Conservation (phyloP, 2,797 vertebrate species). For the Cyclura pinguis region DNA sequence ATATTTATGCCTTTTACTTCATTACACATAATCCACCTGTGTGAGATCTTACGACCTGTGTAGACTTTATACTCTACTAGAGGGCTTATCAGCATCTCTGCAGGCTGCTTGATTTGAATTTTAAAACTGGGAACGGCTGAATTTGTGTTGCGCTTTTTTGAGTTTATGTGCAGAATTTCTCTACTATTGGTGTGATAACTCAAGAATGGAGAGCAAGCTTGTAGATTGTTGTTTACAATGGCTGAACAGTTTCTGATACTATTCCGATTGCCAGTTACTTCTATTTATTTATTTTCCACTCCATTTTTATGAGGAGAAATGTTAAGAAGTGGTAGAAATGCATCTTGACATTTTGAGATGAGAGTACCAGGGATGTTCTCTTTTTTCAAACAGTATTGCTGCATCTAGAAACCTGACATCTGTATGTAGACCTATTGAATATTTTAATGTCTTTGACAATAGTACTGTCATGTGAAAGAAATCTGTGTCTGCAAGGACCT, state of each 20-base stretch:
- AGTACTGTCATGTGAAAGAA: neutral
- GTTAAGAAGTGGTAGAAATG: constrained; percentile 8
- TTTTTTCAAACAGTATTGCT: neutral
- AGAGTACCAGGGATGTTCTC: neutral
- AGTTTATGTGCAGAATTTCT: constrained; percentile 68
- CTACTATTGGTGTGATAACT: constrained; percentile 68
- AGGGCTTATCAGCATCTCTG: constrained; percentile 87
- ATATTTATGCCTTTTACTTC: constrained; percentile 84
- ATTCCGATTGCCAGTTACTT: constrained; percentile 52
- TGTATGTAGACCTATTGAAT: neutral
- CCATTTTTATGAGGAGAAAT: constrained; percentile 6
- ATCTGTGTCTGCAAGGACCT: neutral
- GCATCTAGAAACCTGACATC: neutral
- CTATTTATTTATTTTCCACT: constrained; percentile 2
- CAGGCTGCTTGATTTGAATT: constrained; percentile 88
- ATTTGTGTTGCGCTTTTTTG: constrained; percentile 77
- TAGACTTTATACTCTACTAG: constrained; percentile 81
- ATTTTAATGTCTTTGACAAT: neutral
- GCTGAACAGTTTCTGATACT: constrained; percentile 51
- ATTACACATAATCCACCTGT: constrained; percentile 84
- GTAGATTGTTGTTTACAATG: constrained; percentile 63
- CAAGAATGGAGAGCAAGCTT: constrained; percentile 63
- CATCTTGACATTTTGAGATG: neutral
- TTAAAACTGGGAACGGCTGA: constrained; percentile 82
- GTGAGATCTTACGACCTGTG: constrained; percentile 77